Evolutionary conservation across 2,797 vertebrate genomes (phyloP).

Genomic region (Galaxias olidus): DNA sequence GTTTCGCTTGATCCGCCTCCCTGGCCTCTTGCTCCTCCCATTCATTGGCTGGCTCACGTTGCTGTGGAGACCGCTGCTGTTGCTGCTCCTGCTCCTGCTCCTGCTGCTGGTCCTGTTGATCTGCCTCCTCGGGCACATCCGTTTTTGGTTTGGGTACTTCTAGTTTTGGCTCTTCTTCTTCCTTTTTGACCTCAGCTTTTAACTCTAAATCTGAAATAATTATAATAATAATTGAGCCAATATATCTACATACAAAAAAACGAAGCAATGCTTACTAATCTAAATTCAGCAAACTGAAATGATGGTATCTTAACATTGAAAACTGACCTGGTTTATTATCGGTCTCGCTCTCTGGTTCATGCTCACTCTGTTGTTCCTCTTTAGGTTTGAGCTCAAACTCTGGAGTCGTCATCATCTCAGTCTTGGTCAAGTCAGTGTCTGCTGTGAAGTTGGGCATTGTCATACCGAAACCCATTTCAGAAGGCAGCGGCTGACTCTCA

Average conservation of each 20-base stretch:
- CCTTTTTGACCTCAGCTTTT: constrained; percentile 75
- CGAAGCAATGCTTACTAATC: neutral
- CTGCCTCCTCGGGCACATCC: constrained; percentile 25
- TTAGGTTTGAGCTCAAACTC: constrained; percentile 41
- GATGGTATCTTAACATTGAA: neutral
- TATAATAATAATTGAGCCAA: constrained; percentile 29
- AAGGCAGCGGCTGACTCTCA: constrained; percentile 57
- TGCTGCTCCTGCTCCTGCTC: neutral
- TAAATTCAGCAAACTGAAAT: too few relatives aligned
- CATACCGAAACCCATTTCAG: constrained; percentile 39
- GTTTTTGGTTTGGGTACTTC: constrained; percentile 42
- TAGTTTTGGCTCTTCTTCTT: constrained; percentile 32
- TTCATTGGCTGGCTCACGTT: constrained; percentile 24
- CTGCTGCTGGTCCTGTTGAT: constrained; percentile 14
- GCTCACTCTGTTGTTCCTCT: too few relatives aligned
- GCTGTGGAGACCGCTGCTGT: neutral
- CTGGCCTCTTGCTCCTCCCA: constrained; percentile 7
- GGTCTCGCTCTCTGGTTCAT: constrained; percentile 14
- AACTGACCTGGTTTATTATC: constrained; percentile 25
- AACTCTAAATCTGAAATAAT: constrained; percentile 60
- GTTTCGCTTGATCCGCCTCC: constrained; percentile 25
- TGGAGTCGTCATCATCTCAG: constrained; percentile 10
- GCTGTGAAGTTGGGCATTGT: constrained; percentile 54
- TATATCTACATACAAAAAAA: neutral
- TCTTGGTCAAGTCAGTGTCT: constrained; percentile 44